These are phyloP conservation scores for Germaria angustata DNA, from an alignment of 2,888 invertebrate genomes.

Conservation along the genomic window DNA sequence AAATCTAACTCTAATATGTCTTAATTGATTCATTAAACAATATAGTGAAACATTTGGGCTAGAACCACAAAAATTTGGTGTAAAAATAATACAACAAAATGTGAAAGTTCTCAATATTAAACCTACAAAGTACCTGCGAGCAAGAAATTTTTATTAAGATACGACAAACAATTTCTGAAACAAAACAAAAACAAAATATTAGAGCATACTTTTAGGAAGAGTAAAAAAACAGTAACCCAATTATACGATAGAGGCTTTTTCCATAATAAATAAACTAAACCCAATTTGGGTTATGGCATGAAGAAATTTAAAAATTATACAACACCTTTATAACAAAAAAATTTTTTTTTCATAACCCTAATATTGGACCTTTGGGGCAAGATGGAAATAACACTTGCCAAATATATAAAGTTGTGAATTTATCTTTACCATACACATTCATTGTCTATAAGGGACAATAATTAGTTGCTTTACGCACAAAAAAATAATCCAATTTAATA, in stretches of 20 bases:
- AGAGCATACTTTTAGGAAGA: constrained; percentile 10
- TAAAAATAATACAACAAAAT: not conserved
- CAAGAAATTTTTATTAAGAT: no score
- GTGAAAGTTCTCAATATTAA: no score
- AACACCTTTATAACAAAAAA: not conserved
- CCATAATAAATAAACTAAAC: not conserved
- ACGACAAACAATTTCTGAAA: not conserved
- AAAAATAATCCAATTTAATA: no score
- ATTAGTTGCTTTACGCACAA: not conserved
- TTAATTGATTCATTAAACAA: no score
- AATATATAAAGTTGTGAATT: constrained; percentile 40
- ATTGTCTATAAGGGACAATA: not conserved
- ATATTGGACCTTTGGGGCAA: not conserved
- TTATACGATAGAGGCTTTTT: not conserved
- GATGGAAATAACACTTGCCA: constrained; percentile 1
- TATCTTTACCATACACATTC: not conserved
- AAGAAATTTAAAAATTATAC: not conserved
- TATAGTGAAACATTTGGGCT: no score
- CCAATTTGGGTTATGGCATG: not conserved
- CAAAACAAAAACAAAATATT: not conserved
- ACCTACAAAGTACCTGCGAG: no score
- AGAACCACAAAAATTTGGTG: no score
- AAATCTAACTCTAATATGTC: no score
- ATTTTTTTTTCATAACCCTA: not conserved
- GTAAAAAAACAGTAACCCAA: not conserved